Base-by-base conservation (phyloP, 2,888 invertebrate genomes). In the Conistra vaccinii region DNA sequence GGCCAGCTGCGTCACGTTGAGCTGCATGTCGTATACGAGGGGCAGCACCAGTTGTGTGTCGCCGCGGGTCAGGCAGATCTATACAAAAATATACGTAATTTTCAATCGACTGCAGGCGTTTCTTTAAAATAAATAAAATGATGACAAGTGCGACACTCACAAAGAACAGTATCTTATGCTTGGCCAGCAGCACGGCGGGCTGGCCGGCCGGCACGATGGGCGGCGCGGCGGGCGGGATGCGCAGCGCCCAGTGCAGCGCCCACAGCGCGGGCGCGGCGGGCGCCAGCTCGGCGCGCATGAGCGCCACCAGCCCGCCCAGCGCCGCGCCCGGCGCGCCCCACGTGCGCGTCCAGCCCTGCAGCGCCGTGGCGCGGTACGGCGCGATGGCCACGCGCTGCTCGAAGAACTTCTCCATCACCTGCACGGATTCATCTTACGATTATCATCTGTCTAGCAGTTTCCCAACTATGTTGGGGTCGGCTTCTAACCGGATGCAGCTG, bases 341-440 rank as follows among this genome's bases (percentile, higher is more conserved):
- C 93, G 99, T 97, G 78, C 98, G 97, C 76, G 98, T 98, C 96
- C 99, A 99, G 35, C 99, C 98, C 85, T 98, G 97, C 88, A 99
- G 97, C 9, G 98, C 98, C 89, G 98, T 98, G 4, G 98, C 98
- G 91, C 99, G 98, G 96, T 98, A 99, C 0, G 99, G 99, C 5
- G 99, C 98, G 29, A 98, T 97, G 14, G 98, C 98, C 53, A 99
- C 99, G 92, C 98, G 97, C 35, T 97, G 97, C 92, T 99, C 99
- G 95, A 99, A 99, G 96, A 99, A 99, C 91, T 98, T 98, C 94
- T 99, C 99, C 91, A 99, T 97, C 72, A 98, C 97, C 97, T 98
- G 94, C 12, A 12, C 7, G 14, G n/a, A 42, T 12, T 14, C 20
- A 10, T 51, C 17, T 26, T 17, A 39, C 29, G 4, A 23, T n/a